Base-by-base conservation (phyloP, 2,797 vertebrate genomes). In the Bradypodion pumilum region DNA sequence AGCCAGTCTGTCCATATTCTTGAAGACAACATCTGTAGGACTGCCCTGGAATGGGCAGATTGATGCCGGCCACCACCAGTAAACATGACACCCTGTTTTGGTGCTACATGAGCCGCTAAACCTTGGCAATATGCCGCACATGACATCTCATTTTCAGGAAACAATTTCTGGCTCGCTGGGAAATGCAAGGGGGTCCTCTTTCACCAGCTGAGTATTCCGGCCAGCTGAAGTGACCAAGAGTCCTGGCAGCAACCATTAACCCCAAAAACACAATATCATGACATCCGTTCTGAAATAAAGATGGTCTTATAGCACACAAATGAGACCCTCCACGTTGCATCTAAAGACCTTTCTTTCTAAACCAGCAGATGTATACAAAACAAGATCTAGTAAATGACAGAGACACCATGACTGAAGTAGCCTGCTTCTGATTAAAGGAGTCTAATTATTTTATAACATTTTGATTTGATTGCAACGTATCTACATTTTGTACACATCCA, bases 61-160 rank as follows among this genome's bases (percentile, higher is more conserved):
- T 37, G 29, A 2, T 35, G 59, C n/a, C 4, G 21, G 10, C 69
- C 15, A n/a, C 7, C 10, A 2, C 12, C 40, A 4, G 69, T 52
- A 29, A 83, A 59, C 19, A 5, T 10, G 21, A 66, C 42, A 56
- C 44, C 46, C 62, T 66, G 42, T 83, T 49, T 27, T 6, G 35
- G 15, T 40, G 25, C 83, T 15, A 63, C 75, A 32, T 37, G 56
- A 65, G 44, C 68, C 1, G 56, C 42, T n/a, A 63, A 12, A 4
- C 1, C 8, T 62, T 74, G 77, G 76, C 69, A 19, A 27, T 37
- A 5, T 65, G 69, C 77, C 69, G 52, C 13, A 5, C 21, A 40
- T 16, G 1, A 68, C 12, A 27, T 74, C 83, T 85, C 35, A 35
- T 80, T 66, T 85, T 80, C 70, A 80, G 83, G 83, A 85, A 85